These are phyloP conservation scores for Hiodon alosoides DNA, from an alignment of 2,113 vertebrate genomes.

Conservation along the genomic window DNA sequence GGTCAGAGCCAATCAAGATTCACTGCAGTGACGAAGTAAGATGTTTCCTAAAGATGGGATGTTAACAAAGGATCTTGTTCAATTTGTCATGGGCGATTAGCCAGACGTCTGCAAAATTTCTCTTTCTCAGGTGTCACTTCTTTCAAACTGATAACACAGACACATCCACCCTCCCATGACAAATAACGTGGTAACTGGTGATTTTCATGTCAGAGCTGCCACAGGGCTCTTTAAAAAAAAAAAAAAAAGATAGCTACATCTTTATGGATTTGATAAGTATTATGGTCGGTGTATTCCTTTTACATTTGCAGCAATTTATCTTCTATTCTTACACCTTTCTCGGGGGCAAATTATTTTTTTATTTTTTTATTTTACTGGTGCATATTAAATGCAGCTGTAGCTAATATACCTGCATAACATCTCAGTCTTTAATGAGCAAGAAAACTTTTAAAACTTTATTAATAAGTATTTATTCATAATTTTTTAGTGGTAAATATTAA, in stretches of 20 bases:
- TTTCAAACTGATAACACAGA: neutral
- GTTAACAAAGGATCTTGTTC: constrained; percentile 4
- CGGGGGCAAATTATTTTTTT: too few species aligned
- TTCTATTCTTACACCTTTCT: neutral
- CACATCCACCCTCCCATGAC: neutral
- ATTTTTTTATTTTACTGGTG: too few species aligned
- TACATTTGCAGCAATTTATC: neutral
- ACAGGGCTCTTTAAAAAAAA: neutral
- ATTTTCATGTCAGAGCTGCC: neutral
- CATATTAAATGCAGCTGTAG: too few species aligned
- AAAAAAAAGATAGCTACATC: too few species aligned
- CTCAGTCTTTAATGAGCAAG: too few species aligned
- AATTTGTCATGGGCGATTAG: constrained; percentile 8
- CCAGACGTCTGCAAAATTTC: neutral
- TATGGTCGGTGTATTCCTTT: too few species aligned
- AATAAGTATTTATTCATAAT: too few species aligned
- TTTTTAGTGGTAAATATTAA: too few species aligned
- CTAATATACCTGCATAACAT: too few species aligned
- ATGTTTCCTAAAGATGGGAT: constrained; percentile 4
- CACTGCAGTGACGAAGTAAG: neutral
- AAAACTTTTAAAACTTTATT: too few species aligned
- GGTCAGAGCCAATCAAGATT: neutral
- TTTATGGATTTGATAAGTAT: too few species aligned
- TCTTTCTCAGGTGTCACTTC: neutral
- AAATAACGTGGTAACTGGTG: neutral